A percentile compares a stretch with the other conserved stretches of the same genome.
Conservation (phyloP, 2,888 invertebrate genomes). For the Alviniconcha strummeri region DNA sequence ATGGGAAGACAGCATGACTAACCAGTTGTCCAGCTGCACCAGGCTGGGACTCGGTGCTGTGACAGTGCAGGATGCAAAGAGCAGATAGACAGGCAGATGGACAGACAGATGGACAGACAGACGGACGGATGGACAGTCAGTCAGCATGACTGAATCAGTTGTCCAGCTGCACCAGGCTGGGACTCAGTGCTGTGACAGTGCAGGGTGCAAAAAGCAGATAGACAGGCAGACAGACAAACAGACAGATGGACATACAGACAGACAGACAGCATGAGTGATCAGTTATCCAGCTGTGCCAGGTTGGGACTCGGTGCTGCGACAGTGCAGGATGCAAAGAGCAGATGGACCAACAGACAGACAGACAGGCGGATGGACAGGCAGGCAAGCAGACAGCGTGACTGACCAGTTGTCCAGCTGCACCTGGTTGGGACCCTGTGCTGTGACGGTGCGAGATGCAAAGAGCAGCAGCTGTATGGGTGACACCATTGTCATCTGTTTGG, state of each 20-base stretch:
- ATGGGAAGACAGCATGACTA: too few relatives aligned
- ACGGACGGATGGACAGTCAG: not conserved
- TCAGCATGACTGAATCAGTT: slow-evolving; percentile 81
- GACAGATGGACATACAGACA: not conserved
- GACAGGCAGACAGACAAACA: not conserved
- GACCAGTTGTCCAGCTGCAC: slow-evolving; percentile 92
- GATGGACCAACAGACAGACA: not conserved
- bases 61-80: slow-evolving; percentile 93
- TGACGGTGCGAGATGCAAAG: slow-evolving; percentile 91
- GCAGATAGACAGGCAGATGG: slow-evolving; percentile 72
- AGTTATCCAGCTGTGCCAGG: slow-evolving; percentile 88
- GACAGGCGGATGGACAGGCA: not conserved
- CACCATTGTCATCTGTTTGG: slow-evolving; percentile 97
- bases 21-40: slow-evolving; percentile 93
- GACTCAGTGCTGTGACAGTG: slow-evolving; percentile 83
- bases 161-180: slow-evolving; percentile 85
- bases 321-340: slow-evolving; percentile 92
- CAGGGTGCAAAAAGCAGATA: slow-evolving; percentile 87
- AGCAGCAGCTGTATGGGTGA: slow-evolving; percentile 93
- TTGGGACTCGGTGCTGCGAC: slow-evolving; percentile 83
- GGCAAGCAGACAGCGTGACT: slow-evolving; percentile 37
- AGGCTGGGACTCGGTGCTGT: slow-evolving; percentile 80
- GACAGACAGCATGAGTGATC: slow-evolving; percentile 76
- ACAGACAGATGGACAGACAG: slow-evolving; percentile 70
- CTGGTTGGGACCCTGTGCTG: slow-evolving; percentile 80